Evolutionary conservation across 2,113 vertebrate genomes (phyloP), one percentile per base, ranked within the genome.

Genomic region (Thymallus thymallus): DNA sequence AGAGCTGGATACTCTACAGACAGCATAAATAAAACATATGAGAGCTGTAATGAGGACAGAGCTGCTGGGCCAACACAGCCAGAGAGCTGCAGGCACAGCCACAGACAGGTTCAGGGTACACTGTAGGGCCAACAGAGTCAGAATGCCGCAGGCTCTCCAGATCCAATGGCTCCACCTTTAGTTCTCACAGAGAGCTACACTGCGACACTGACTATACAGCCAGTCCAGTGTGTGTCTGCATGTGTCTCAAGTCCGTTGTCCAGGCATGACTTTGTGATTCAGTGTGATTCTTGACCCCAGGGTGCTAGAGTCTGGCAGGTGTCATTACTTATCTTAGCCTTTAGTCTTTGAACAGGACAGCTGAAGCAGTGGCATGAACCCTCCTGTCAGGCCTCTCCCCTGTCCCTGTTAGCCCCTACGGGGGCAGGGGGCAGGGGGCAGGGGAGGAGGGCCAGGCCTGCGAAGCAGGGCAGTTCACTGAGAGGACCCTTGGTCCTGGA

Each of bases 11-110:
- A 80, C 84, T 85, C 90, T 91, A 91, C 90, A 93, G 89, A 93
- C 89, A 65, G 89, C 88, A 90, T 93, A 91, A 93, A 93, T 92
- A 92, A 92, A 93, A 91, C 91, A 90, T 92, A 92, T 90, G 90
- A 92, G 80, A 81, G 80, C 82, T 67, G 87, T 92, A 92, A 92
- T 93, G 90, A 92, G 88, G 81, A 90, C 87, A 87, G 79, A 88
- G 82, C 76, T 74, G 77, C 81, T 55, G 84, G 84, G 85, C 88
- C 88, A 91, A 74, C 76, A 75, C 35, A 82, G 76, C 76, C 82
- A 77, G 78, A 84, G 84, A 85, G 77, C 82, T 70, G 55, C 46
- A 35, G 73, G 76, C 68, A 55, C 62, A 24, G 3, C 20, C 74
- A 30, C 75, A 74, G 78, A 75, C 68, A 30, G 69, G 71, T 69